A percentile compares a stretch with the other conserved stretches of the same genome.
Evolutionary conservation across 2,113 vertebrate species (phyloP).

Genomic region (Anseranas semipalmata): DNA sequence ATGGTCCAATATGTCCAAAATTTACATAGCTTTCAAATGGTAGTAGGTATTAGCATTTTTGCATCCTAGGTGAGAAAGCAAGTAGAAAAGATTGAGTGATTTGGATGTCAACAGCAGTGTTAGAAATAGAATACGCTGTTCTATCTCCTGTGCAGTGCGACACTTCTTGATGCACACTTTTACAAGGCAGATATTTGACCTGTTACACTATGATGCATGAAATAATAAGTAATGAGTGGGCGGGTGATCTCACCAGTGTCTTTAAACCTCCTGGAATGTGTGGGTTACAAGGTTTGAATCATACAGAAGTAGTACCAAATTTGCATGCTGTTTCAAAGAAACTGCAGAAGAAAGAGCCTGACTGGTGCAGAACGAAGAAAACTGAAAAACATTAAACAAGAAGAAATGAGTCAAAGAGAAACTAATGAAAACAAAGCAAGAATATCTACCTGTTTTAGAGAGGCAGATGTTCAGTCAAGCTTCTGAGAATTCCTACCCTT

Average conservation of each 20-base stretch:
- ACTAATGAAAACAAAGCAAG: neutral
- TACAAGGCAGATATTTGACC: constrained; percentile 51
- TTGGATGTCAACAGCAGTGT: neutral
- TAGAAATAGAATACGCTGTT: neutral
- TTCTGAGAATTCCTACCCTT: neutral
- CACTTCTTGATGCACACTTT: neutral
- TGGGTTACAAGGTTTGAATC: constrained; percentile 59
- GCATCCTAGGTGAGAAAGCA: neutral
- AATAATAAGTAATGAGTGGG: constrained; percentile 48
- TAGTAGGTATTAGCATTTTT: neutral
- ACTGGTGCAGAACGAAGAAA: neutral
- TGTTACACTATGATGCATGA: constrained; percentile 41
- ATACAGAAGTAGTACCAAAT: neutral
- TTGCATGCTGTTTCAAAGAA: neutral
- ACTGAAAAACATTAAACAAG: neutral
- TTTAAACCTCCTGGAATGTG: constrained; percentile 49
- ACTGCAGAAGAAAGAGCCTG: neutral
- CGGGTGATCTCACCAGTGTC: constrained; percentile 55
- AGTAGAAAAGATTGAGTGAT: neutral
- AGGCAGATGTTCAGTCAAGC: neutral
- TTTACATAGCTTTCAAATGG: neutral
- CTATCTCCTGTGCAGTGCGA: neutral
- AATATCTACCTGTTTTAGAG: neutral
- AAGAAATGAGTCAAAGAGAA: neutral
- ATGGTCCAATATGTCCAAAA: neutral